Evolutionary conservation across 2,113 vertebrate species (phyloP).

Genomic region (Scatophagus argus): DNA sequence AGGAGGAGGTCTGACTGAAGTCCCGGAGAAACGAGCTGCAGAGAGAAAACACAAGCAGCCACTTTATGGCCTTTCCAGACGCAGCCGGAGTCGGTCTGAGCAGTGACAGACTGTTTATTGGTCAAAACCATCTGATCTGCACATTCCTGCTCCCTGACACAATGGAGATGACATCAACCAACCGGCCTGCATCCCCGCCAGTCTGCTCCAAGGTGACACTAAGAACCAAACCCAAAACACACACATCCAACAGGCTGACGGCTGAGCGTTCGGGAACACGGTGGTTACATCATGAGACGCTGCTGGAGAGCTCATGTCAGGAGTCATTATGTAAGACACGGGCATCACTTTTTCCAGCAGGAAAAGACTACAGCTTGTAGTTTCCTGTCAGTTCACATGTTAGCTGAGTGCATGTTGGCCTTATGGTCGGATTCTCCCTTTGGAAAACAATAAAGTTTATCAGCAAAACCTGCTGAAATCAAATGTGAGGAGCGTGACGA

Average conservation of each 20-base stretch:
- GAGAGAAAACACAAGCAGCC: not conserved
- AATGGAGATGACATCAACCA: constrained; percentile 61
- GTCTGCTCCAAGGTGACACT: constrained; percentile 10
- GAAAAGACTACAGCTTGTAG: not conserved
- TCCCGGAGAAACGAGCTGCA: constrained; percentile 1
- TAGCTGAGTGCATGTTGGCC: too few species aligned
- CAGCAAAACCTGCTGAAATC: too few species aligned
- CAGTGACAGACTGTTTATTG: constrained; percentile 54
- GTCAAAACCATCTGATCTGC: constrained; percentile 55
- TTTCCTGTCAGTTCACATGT: not conserved
- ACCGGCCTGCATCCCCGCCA: not conserved
- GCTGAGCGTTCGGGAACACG: not conserved
- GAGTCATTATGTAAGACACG: constrained; percentile 23
- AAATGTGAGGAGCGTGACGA: too few species aligned
- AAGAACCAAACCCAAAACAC: not conserved
- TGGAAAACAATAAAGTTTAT: not conserved
- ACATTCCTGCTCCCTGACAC: constrained; percentile 72
- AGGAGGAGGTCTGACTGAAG: constrained; percentile 6
- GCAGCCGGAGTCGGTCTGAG: constrained; percentile 27
- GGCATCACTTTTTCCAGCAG: constrained; percentile 50
- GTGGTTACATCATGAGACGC: constrained; percentile 22
- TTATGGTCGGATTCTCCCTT: too few species aligned
- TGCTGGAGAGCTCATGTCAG: constrained; percentile 28
- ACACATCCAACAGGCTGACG: not conserved
- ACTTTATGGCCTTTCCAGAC: constrained; percentile 69